A percentile compares a stretch with the other conserved stretches of the same genome.
These are phyloP conservation scores for Miltochrista miniata DNA, from an alignment of 2,888 invertebrate genomes.

Conservation along the genomic window DNA sequence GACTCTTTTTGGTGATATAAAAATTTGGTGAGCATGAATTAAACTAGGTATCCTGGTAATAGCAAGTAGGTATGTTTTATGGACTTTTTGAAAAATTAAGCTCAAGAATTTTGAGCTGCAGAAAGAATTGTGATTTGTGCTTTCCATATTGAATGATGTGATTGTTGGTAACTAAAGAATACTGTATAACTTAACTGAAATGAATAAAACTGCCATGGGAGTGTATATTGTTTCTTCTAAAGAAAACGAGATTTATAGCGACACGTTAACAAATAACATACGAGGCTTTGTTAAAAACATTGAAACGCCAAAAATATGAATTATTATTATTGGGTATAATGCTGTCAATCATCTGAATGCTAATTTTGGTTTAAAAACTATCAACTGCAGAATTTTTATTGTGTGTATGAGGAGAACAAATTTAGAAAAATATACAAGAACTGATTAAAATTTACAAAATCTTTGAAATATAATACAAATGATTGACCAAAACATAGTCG, in stretches of 20 bases:
- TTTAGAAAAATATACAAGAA: no score
- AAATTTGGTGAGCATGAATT: no score
- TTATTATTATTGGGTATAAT: background rate
- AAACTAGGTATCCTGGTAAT: no score
- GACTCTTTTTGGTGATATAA: no score
- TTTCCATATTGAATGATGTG: conserved; percentile 53
- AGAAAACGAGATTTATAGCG: conserved; percentile 43
- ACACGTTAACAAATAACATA: conserved; percentile 18
- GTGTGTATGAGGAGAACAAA: no score
- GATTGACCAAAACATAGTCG: no score
- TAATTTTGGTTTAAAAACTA: background rate
- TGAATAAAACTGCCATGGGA: conserved; percentile 40
- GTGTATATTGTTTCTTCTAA: conserved; percentile 43
- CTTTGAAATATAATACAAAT: no score
- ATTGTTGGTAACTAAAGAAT: conserved; percentile 34
- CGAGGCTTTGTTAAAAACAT: background rate
- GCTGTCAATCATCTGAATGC: background rate
- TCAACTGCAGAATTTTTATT: no score
- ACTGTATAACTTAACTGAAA: conserved; percentile 30
- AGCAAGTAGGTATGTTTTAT: no score
- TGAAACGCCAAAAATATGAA: background rate
- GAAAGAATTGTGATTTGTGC: conserved; percentile 32
- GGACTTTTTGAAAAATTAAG: conserved; percentile 9
- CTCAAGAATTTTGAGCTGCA: conserved; percentile 11
- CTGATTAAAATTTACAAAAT: no score